Base-by-base conservation (phyloP, 2,888 invertebrate species). In the Phaedon cochleariae region DNA sequence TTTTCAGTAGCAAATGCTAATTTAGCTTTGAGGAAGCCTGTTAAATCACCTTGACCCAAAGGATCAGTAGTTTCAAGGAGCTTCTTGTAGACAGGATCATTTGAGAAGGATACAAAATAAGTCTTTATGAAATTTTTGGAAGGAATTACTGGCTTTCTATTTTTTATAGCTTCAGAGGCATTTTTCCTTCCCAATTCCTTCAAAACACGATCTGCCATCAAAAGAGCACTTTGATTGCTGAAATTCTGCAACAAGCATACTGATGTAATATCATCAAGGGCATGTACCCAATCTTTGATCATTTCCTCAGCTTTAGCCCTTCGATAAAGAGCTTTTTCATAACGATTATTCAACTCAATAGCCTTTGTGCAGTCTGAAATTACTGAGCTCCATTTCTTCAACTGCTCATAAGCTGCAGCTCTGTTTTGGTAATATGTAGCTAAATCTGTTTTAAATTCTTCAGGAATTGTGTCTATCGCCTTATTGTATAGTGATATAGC, bases 391-490 rank as follows among this genome's bases (percentile, higher is more conserved):
- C 92, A 94, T 84, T 94, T 92, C 83, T 92, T 91, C 79, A 96
- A 85, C 83, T 96, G 94, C 83, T 97, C 97, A 83, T 95, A 95
- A 48, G 96, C 94, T 15, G 97, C 98, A 10, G 97, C 98, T 76
- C 97, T 90, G 81, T 98, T 98, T 83, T 98, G 98, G 83, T 96
- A 96, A 84, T 95, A 96, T 15, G 95, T 96, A 0, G 97, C 92
- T 61, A 96, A 84, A 74, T 94, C 95, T 0, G 87, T 87, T 22
- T 86, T 86, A 74, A 91, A 89, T 62, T 92, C 88, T 68, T 86
- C 84, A 0, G 95, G 93, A 77, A 97, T 97, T 31, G 92, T 87
- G 74, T 96, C 94, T 59, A 99, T 98, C 0, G 98, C 98, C 84
- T 93, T 92, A 75, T 94, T 93, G 81, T 99, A 99, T 75, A 91